These are phyloP conservation scores for Drosophila ficusphila DNA, from an alignment of 1,140 invertebrate genomes.

Conservation along the genomic window DNA sequence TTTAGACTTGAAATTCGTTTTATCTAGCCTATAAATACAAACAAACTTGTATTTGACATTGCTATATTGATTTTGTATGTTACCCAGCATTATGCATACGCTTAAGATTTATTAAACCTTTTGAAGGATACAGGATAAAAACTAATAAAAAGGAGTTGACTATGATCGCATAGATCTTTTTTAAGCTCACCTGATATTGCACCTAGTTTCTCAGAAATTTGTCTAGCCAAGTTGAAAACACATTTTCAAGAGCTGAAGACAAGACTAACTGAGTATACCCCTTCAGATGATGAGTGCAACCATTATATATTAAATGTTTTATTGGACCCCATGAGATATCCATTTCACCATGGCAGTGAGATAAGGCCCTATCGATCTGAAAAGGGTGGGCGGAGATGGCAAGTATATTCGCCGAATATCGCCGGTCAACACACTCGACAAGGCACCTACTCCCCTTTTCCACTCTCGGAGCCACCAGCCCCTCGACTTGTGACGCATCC, in stretches of 20 bases:
- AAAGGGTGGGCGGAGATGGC: background rate
- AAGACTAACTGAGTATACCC: background rate
- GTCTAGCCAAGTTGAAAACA: constrained; percentile 20
- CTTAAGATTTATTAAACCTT: no score
- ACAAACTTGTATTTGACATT: no score
- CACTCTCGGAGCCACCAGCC: constrained; percentile 32
- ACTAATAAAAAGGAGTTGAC: background rate
- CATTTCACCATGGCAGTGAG: constrained; percentile 17
- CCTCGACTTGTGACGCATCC: constrained; percentile 49
- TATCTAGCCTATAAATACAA: background rate
- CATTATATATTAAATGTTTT: constrained; percentile 9
- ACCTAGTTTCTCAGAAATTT: constrained; percentile 2
- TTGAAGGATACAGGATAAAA: background rate
- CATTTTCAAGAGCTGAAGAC: background rate
- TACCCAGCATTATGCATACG: no score
- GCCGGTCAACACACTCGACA: constrained; percentile 40
- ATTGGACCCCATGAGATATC: constrained; percentile 21
- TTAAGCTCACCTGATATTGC: background rate
- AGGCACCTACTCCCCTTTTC: constrained; percentile 15
- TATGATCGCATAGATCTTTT: background rate
- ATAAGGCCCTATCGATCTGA: constrained; percentile 35
- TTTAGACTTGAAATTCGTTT: background rate
- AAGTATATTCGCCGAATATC: background rate
- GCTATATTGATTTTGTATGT: no score
- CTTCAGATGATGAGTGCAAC: constrained; percentile 4